Evolutionary conservation across 2,888 invertebrate genomes (phyloP), one percentile per base, ranked within the genome.

Genomic region (Drosophila borborema): DNA sequence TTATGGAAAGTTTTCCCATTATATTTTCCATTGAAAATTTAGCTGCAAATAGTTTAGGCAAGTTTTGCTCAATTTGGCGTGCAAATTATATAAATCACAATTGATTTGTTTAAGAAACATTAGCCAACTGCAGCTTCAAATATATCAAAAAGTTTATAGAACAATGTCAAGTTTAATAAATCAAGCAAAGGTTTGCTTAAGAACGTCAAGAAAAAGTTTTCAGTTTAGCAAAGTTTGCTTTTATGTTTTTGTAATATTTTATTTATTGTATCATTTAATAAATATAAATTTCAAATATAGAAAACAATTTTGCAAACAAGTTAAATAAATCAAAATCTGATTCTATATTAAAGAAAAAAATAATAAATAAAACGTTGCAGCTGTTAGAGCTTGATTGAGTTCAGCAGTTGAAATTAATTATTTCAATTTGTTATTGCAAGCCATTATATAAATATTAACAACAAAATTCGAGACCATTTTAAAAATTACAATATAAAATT

Each of bases 1-100:
- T 55, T 28, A 16, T 48, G 28, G 1, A 18, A 55, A 66, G 46
- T 66, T 55, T n/a, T 40, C 16, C 40, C 48, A 55, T 55, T 48
- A 34, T 10, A 45, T 65, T 18, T 46, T 18, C 38, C 18, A 2
- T 3, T 5, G 53, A 23, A 54, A 38, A 54, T 38, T 38, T 16
- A 23, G 53, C 53, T 41, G 18, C 34, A 51, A 51, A 51, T 51
- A 51, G n/a, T 40, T 40, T n/a, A n/a, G 40, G 34, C 36, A 59
- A 46, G 46, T 28, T 59, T 16, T n/a, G 31, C 28, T n/a, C 9
- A 23, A 40, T 28, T 41, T 41, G 12, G 28, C 18, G 7, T 28
- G 28, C 38, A 40, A 55, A 28, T 12, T 28, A 12, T 20, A 36
- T 53, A 53, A 53, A 53, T 53, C 53, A 53, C 18, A 14, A 53